Evolutionary conservation across 1,140 invertebrate species (phyloP).

Genomic region (Ericerus pela): DNA sequence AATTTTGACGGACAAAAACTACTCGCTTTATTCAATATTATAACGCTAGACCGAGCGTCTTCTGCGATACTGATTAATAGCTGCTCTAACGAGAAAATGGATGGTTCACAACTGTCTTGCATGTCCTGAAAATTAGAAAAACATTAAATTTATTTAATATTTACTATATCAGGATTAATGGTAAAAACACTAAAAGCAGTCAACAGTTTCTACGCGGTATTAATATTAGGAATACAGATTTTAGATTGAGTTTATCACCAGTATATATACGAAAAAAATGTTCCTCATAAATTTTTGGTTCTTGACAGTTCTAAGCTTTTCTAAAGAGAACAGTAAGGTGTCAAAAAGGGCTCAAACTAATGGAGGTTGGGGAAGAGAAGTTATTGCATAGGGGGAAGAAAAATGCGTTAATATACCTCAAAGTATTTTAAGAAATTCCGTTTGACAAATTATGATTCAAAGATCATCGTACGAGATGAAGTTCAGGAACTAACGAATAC

Average conservation of each 20-base stretch:
- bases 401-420: too few relatives aligned
- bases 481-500: too few relatives aligned
- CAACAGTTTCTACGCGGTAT: neutral
- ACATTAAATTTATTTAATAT: neutral
- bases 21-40: conserved; percentile 40
- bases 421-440: too few relatives aligned
- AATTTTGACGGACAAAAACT: conserved; percentile 1
- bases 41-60: conserved; percentile 47
- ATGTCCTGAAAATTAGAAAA: conserved; percentile 51
- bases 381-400: too few relatives aligned
- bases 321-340: too few relatives aligned
- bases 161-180: too few relatives aligned
- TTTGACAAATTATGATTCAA: too few relatives aligned
- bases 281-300: neutral
- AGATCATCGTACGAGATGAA: too few relatives aligned
- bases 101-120: conserved; percentile 69
- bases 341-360: too few relatives aligned
- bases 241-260: neutral
- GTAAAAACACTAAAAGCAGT: neutral
- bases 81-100: conserved; percentile 78
- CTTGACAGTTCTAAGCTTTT: too few relatives aligned
- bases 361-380: too few relatives aligned
- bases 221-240: neutral
- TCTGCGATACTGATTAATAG: conserved; percentile 61
- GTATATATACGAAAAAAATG: neutral